Percentiles rank a stretch among this genome's conserved stretches.
Conservation (phyloP, 2,888 invertebrate genomes). For the Napeogenes sylphis region DNA sequence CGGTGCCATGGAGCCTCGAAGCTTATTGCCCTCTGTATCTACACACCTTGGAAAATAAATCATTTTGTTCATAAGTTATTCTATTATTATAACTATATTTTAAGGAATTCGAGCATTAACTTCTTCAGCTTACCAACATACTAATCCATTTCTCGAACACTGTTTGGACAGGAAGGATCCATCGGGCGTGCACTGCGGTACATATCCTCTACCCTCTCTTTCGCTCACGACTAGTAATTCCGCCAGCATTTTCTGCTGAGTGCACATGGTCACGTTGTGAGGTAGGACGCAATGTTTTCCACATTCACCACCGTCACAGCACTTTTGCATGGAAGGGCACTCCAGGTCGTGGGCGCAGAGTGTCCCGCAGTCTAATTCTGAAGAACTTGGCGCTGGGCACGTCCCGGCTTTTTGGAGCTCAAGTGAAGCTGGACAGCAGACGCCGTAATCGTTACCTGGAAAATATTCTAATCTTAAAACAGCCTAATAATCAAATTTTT, state of each 20-base stretch:
- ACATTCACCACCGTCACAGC: slow-evolving; percentile 85
- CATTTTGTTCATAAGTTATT: neutral
- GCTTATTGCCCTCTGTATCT: slow-evolving; percentile 85
- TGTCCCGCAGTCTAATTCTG: slow-evolving; percentile 77
- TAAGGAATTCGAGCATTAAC: neutral
- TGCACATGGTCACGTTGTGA: slow-evolving; percentile 86
- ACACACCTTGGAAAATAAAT: slow-evolving; percentile 78
- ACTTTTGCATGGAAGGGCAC: slow-evolving; percentile 89
- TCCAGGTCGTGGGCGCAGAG: slow-evolving; percentile 88
- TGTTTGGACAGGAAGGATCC: slow-evolving; percentile 86
- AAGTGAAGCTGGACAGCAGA: slow-evolving; percentile 88
- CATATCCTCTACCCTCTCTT: slow-evolving; percentile 88
- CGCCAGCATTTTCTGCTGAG: slow-evolving; percentile 86
- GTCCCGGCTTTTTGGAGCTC: slow-evolving; percentile 87
- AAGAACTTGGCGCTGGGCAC: slow-evolving; percentile 79
- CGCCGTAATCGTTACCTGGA: slow-evolving; percentile 89
- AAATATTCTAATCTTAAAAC: neutral
- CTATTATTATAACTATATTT: neutral
- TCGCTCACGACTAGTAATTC: slow-evolving; percentile 87
- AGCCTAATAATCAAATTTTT: too few species aligned
- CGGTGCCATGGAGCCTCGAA: slow-evolving; percentile 88
- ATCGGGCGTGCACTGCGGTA: slow-evolving; percentile 86
- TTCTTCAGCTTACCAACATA: slow-evolving; percentile 81
- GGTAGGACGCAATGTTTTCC: slow-evolving; percentile 86
- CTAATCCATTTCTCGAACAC: slow-evolving; percentile 89